Percentiles rank a stretch among this genome's conserved stretches.
phyloP scores from a whole-genome alignment of 2,888 invertebrate species.

The Hecatera dysodea region DNA sequence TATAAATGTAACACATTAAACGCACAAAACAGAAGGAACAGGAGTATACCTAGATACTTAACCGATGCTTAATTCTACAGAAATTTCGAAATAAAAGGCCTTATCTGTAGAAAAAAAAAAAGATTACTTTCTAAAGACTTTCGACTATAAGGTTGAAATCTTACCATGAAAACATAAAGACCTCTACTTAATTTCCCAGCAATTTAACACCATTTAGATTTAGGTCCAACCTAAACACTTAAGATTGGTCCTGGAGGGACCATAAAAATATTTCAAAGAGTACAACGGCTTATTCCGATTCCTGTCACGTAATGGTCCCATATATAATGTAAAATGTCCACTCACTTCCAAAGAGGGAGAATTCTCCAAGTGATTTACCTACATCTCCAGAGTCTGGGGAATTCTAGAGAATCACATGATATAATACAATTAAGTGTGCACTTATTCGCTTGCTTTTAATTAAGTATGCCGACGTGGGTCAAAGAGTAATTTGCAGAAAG shows the following conservation, averaged over 20 bases:
- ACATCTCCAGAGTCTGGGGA: constrained; percentile 49
- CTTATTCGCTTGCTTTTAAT: constrained; percentile 79
- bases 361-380: constrained; percentile 71
- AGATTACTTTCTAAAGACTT: too few relatives aligned
- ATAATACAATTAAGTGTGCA: constrained; percentile 79
- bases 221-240: constrained; percentile 51
- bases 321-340: constrained; percentile 67
- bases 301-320: constrained; percentile 58
- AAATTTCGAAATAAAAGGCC: too few relatives aligned
- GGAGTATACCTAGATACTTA: too few relatives aligned
- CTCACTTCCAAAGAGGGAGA: constrained; percentile 59
- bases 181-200: constrained; percentile 24
- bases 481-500: constrained; percentile 62
- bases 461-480: constrained; percentile 73
- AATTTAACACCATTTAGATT: constrained; percentile 60
- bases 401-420: constrained; percentile 73
- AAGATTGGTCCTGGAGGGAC: constrained; percentile 33
- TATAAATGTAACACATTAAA: too few relatives aligned
- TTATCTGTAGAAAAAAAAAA: too few relatives aligned
- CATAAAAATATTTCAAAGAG: constrained; percentile 62
- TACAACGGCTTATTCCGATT: constrained; percentile 46
- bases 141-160: too few relatives aligned
- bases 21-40: too few relatives aligned
- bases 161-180: constrained; percentile 12
- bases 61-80: too few relatives aligned